These are phyloP conservation scores for Pontoporia blainvillei DNA, from an alignment of 2,113 vertebrate genomes.

Conservation along the genomic window DNA sequence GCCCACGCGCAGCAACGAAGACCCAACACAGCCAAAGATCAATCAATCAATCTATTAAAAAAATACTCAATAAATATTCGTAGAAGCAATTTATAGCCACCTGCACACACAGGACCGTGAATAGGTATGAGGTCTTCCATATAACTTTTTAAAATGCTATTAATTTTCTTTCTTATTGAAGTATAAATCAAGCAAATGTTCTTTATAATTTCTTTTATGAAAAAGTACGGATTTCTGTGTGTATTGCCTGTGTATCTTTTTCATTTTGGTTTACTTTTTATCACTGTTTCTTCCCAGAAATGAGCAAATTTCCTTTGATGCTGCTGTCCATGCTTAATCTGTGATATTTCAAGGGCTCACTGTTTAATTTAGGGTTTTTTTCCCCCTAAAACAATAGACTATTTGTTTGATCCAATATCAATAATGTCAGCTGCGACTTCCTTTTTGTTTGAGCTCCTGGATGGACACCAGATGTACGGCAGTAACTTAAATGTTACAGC, in stretches of 20 bases:
- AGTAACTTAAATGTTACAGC: neutral
- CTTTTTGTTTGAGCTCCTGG: neutral
- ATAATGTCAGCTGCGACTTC: neutral
- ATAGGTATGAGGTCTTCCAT: neutral
- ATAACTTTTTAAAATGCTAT: neutral
- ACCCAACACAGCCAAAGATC: too few species aligned
- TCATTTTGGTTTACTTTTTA: neutral
- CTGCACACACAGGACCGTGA: neutral
- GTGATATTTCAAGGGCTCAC: neutral
- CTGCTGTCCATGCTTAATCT: neutral
- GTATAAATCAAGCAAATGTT: neutral
- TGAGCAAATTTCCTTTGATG: neutral
- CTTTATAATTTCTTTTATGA: neutral
- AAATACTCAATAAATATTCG: neutral
- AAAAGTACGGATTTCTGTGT: neutral
- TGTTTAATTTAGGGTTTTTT: neutral
- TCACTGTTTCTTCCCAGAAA: neutral
- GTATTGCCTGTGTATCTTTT: neutral
- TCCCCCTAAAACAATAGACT: neutral
- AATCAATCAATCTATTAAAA: too few species aligned
- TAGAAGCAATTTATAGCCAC: neutral
- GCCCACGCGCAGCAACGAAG: too few species aligned
- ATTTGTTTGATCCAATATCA: neutral
- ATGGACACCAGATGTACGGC: fast-evolving
- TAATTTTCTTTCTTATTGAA: neutral